Percentiles rank a stretch among this genome's conserved stretches.
Conservation (phyloP, 1,140 invertebrate genomes). For the Melitaea cinxia region DNA sequence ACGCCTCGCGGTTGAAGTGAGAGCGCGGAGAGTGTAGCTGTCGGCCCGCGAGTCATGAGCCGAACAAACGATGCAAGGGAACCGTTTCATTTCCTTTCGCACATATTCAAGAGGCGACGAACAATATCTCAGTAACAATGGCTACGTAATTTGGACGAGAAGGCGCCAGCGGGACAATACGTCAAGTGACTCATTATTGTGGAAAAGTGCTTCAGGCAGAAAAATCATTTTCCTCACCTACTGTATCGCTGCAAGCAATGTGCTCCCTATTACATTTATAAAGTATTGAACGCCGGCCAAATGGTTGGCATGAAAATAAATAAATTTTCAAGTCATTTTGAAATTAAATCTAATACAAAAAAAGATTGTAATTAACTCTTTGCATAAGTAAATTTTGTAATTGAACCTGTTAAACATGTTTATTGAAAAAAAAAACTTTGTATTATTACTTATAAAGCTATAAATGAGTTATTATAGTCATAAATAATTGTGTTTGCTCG, state of each 20-base stretch:
- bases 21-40: constrained; percentile 2
- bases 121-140: constrained; percentile 76
- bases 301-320: neutral
- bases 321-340: neutral
- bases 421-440: neutral
- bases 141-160: constrained; percentile 75
- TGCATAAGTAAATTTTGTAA: too few species aligned
- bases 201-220: constrained; percentile 67
- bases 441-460: too few species aligned
- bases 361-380: too few species aligned
- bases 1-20: constrained; percentile 10
- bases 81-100: constrained; percentile 74
- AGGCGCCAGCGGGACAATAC: constrained; percentile 69
- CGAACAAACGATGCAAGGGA: constrained; percentile 55
- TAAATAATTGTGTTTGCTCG: too few species aligned
- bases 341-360: neutral
- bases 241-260: constrained; percentile 16
- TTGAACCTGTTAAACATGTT: neutral
- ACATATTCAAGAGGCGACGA: constrained; percentile 71
- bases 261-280: constrained; percentile 3
- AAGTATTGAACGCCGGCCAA: neutral
- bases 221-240: constrained; percentile 52
- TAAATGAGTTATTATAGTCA: too few species aligned
- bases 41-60: constrained; percentile 23
- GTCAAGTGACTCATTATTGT: constrained; percentile 78